Evolutionary conservation across 2,797 vertebrate genomes (phyloP).

Genomic region (Poeciliopsis turneri): DNA sequence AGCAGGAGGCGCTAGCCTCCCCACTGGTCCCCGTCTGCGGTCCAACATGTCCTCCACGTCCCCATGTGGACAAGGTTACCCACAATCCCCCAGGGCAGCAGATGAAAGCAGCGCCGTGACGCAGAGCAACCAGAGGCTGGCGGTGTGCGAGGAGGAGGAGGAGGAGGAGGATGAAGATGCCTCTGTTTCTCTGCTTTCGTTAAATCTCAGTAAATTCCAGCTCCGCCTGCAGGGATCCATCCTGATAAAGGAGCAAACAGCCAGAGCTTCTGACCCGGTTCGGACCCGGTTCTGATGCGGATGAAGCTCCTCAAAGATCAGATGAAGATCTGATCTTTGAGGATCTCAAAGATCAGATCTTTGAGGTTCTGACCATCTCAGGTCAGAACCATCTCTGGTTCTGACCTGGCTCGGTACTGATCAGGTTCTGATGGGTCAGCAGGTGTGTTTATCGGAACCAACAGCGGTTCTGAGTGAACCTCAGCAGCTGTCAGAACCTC

Average conservation of each 20-base stretch:
- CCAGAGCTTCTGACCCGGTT: neutral
- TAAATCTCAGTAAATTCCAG: slow-evolving; percentile 7
- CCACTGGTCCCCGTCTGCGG: slow-evolving; percentile 6
- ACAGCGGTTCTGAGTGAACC: neutral
- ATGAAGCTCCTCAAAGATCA: neutral
- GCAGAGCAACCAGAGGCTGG: slow-evolving; percentile 52
- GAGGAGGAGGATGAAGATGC: slow-evolving; percentile 1
- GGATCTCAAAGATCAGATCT: too few relatives aligned
- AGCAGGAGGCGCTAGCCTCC: slow-evolving; percentile 29
- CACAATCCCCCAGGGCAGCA: slow-evolving; percentile 48
- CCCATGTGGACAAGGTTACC: slow-evolving; percentile 51
- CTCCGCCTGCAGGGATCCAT: neutral
- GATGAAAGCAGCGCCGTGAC: slow-evolving; percentile 48
- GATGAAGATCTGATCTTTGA: too few relatives aligned
- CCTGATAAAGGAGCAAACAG: neutral
- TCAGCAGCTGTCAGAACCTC: neutral
- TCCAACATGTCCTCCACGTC: slow-evolving; percentile 18
- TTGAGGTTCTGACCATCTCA: too few relatives aligned
- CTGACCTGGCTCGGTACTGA: neutral
- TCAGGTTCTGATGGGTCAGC: neutral
- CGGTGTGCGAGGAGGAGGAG: slow-evolving; percentile 24
- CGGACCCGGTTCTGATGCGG: neutral
- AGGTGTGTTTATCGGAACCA: neutral
- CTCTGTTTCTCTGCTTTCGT: slow-evolving; percentile 31
- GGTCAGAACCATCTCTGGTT: too few relatives aligned